Evolutionary conservation across 2,113 vertebrate species (phyloP).

Genomic region (Psophia crepitans): DNA sequence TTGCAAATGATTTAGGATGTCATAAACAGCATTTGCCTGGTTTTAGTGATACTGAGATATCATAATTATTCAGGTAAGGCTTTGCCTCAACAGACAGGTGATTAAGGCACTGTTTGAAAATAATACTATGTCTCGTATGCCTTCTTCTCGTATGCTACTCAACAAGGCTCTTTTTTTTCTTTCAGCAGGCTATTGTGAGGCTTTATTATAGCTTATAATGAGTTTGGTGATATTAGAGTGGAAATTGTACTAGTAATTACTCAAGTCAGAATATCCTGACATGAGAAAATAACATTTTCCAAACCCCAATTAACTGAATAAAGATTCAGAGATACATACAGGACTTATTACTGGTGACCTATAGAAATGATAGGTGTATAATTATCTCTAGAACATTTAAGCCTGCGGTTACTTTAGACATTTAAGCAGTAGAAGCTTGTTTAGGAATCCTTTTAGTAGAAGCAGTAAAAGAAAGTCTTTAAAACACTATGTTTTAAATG

Average conservation of each 20-base stretch:
- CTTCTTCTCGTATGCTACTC: neutral
- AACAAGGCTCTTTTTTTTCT: neutral
- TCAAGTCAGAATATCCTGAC: conserved; percentile 9
- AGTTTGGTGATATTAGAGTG: neutral
- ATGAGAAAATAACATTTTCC: neutral
- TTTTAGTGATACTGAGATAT: neutral
- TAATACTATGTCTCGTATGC: neutral
- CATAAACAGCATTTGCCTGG: neutral
- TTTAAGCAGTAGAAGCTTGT: neutral
- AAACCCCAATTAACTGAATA: neutral
- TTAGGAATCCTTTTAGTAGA: neutral
- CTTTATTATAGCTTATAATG: neutral
- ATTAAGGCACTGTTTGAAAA: neutral
- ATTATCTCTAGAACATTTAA: neutral
- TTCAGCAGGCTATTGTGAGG: neutral
- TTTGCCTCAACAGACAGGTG: neutral
- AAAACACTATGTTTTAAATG: neutral
- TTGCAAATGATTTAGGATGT: neutral
- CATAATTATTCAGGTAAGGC: neutral
- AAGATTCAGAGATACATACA: neutral
- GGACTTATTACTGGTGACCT: neutral
- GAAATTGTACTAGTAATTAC: neutral
- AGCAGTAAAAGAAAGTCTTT: neutral
- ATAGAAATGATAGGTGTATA: neutral
- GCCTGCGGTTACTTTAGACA: neutral